These are phyloP conservation scores for Scalopus aquaticus DNA, from an alignment of 2,113 vertebrate genomes.

Conservation along the genomic window DNA sequence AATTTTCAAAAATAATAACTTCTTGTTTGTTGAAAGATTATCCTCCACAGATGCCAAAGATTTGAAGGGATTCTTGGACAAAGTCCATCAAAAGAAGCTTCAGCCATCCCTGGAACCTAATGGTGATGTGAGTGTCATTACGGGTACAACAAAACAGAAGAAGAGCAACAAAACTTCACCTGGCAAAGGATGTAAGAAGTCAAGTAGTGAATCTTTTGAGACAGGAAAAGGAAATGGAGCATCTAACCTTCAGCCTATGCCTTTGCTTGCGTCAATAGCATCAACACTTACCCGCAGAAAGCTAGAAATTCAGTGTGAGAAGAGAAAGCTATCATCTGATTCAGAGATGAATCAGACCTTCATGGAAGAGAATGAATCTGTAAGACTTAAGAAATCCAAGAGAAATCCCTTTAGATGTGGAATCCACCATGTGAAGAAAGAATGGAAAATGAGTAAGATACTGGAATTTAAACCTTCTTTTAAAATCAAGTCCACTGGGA, in stretches of 20 bases:
- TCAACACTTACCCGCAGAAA: background rate
- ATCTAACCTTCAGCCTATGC: background rate
- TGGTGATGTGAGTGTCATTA: background rate
- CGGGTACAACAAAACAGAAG: background rate
- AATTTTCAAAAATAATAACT: slow-evolving; percentile 40
- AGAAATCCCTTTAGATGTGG: background rate
- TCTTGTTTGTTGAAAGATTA: slow-evolving; percentile 47
- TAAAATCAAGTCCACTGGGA: background rate
- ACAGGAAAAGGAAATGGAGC: background rate
- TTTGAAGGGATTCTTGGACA: slow-evolving; percentile 36
- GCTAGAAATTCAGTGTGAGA: background rate
- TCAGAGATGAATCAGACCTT: background rate
- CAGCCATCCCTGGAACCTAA: accelerated
- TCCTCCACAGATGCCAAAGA: background rate
- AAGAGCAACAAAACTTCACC: background rate
- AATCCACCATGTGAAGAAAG: background rate
- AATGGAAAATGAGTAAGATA: background rate
- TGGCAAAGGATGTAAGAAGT: accelerated
- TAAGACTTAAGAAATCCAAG: background rate
- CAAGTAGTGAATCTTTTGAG: background rate
- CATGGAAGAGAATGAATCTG: accelerated
- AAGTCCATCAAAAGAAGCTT: background rate
- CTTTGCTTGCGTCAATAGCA: background rate
- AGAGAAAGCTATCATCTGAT: background rate
- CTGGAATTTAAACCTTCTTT: background rate